Base-by-base conservation (phyloP, 2,888 invertebrate genomes). In the Agonopterix arenella region DNA sequence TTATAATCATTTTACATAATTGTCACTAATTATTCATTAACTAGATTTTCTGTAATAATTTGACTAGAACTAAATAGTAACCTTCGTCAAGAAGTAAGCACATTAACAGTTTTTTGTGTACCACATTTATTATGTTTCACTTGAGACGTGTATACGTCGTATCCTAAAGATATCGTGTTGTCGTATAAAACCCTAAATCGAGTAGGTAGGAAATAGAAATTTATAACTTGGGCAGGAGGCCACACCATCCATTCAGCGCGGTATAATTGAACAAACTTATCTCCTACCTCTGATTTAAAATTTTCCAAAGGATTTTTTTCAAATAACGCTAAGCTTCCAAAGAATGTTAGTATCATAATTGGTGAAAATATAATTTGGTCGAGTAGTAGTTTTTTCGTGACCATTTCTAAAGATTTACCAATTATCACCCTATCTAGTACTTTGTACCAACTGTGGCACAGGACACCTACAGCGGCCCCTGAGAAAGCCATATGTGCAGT, bases 181-280 rank as follows among this genome's bases (percentile, higher is more conserved):
- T 97, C 97, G 79, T 97, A 98, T 28, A 98, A 86, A 37, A 98
- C 96, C 66, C 98, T 91, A 77, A 92, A 98, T 64, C 91, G 92
- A 8, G 94, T 93, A 2, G 98, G 96, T 60, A 98, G 79, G 70
- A 95, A 93, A 74, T 94, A 96, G 80, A 98, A 98, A 80, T 98
- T 98, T 18, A 98, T 90, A 43, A 97, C 85, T 80, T 98, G 98
- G 0, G 97, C 97, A 0, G 96, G 95, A 0, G 98, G 98, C 98
- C 98, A 98, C 5, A 98, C 92, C 56, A 96, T 82, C 96, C 97
- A 98, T 75, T 98, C 98, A 0, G 97, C 97, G 11, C 92, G 84
- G 70, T 97, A 97, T 36, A 98, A 81, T 58, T 91, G 92, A 71
- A 92, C 84, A 44, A 95, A 96, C 78, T 98, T 97, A 13, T 91